Evolutionary conservation across 2,797 vertebrate genomes (phyloP), one percentile per base, ranked within the genome.

Genomic region (Gadopsis marmoratus): DNA sequence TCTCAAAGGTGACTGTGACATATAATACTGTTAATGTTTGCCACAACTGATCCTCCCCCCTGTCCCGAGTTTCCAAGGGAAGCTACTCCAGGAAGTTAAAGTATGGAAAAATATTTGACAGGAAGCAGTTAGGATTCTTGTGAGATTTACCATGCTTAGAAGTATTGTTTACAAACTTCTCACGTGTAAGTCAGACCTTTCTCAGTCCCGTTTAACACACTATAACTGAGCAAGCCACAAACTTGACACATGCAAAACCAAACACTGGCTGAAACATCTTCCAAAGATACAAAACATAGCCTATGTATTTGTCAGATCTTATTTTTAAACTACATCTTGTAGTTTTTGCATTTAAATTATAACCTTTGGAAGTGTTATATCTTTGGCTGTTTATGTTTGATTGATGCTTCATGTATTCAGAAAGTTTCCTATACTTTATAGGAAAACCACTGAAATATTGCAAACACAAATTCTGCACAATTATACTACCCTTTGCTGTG

Each of bases 1-100:
- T 95, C 90, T 95, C 95, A 81, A 99, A 98, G 97, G 98, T 98
- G 94, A 93, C 37, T 85, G 71, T 55, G 9, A 4, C 31, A n/a
- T 37, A 12, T 4, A 48, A 51, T 41, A 53, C 13, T 23, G 31
- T 66, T 21, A 13, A 21, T 59, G 11, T 48, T 41, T 64, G 3
- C 26, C 14, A 35, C n/a, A 51, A 7, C 21, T 59, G 26, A 26
- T 26, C 1, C 26, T 26, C 33, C 33, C 33, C 33, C 33, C 26
- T 2, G 26, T 26, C 2, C 26, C 2, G 26, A 33, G 33, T 33
- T 33, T 6, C 33, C 3, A 29, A 31, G 19, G 9, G 14, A 13
- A 8, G 3, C 19, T 33, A 26, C 10, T 11, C 13, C 9, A 47
- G 47, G 5, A 68, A 35, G 35, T 31, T 16, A 47, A 41, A 70